Conservation (phyloP, 1,140 invertebrate genomes). For the Plutomurus gul region DNA sequence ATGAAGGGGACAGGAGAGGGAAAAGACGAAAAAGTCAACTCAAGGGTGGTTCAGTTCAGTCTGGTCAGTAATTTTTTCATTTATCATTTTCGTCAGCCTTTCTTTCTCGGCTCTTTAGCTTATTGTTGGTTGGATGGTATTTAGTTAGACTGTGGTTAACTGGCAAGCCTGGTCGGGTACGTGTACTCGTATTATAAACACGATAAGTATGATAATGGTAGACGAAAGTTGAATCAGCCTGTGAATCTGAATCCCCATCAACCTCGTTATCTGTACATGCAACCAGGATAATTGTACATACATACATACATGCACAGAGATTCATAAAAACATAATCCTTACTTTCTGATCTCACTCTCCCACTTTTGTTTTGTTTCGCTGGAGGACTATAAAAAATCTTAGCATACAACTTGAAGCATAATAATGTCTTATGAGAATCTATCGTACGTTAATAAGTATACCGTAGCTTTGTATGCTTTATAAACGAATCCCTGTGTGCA, state of each 20-base stretch:
- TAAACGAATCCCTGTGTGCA: neutral
- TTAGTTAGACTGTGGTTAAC: too few species aligned
- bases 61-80: constrained; percentile 13
- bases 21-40: neutral
- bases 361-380: constrained; percentile 16
- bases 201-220: neutral
- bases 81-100: neutral
- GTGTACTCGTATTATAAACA: too few species aligned
- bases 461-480: too few species aligned
- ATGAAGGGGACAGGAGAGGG: neutral
- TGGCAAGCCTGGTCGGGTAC: too few species aligned
- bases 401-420: neutral
- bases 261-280: neutral
- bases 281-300: neutral
- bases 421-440: neutral
- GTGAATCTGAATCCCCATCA: neutral
- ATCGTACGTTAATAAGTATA: too few species aligned
- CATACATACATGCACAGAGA: neutral
- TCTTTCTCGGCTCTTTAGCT: neutral
- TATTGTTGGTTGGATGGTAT: neutral
- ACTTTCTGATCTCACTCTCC: constrained; percentile 23
- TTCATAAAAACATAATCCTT: constrained; percentile 8
- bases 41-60: neutral
- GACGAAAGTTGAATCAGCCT: too few species aligned
- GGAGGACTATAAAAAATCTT: neutral